Percentiles rank a stretch among this genome's conserved stretches.
Conservation (phyloP, 2,888 invertebrate species). For the Rhorus exstirpatorius region DNA sequence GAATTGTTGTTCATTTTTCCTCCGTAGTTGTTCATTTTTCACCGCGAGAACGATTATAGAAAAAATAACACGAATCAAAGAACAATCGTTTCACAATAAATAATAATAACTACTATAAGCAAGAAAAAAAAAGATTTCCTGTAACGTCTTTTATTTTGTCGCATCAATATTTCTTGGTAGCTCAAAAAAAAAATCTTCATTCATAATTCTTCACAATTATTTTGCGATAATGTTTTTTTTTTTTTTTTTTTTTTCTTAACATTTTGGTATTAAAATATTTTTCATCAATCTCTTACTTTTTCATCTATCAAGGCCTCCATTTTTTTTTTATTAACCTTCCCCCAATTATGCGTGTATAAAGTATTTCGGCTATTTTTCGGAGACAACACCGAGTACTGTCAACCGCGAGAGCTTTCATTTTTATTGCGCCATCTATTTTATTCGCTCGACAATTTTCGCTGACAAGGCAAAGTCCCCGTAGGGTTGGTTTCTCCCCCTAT, state of each 20-base stretch:
- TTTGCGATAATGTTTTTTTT: no score
- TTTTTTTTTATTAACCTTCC: not conserved
- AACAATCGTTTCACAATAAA: not conserved
- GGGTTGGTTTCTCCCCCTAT: not conserved
- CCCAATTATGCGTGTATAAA: not conserved
- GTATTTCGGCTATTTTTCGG: slow-evolving; percentile 7
- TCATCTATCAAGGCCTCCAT: no score
- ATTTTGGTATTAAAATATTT: not conserved
- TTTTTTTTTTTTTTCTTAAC: not conserved
- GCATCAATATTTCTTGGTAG: no score
- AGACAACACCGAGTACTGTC: not conserved
- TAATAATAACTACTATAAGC: not conserved
- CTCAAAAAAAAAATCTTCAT: no score
- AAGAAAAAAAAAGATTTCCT: no score
- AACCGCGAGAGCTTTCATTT: slow-evolving; percentile 23
- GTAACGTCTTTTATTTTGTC: no score
- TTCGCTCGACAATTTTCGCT: slow-evolving; percentile 40
- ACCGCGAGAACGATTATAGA: not conserved
- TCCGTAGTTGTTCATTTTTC: slow-evolving; percentile 12
- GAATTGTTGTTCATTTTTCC: not conserved
- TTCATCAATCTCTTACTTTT: no score
- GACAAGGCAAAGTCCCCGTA: slow-evolving; percentile 28
- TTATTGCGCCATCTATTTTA: slow-evolving; percentile 38
- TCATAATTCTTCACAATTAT: no score
- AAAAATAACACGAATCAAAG: not conserved